Evolutionary conservation across 2,888 invertebrate species (phyloP), one percentile per base, ranked within the genome.

Genomic region (Acanthosoma haemorrhoidale): DNA sequence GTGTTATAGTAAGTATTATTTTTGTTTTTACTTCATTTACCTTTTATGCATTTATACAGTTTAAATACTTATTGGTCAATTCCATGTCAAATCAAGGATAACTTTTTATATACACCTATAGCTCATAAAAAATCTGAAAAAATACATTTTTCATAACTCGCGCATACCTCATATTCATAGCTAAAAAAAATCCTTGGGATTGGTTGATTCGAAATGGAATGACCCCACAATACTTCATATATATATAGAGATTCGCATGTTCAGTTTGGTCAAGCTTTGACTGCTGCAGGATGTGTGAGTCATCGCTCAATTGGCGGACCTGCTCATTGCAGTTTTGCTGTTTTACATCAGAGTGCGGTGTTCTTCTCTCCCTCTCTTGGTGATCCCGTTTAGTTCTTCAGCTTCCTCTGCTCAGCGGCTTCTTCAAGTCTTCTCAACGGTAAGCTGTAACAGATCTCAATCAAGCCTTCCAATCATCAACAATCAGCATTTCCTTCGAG

Each of bases 191-290:
- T n/a, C n/a, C n/a, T n/a, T n/a, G n/a, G n/a, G n/a, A n/a, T n/a
- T n/a, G n/a, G n/a, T n/a, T n/a, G n/a, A n/a, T n/a, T n/a, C n/a
- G n/a, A n/a, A n/a, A n/a, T n/a, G n/a, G n/a, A n/a, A n/a, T n/a
- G n/a, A n/a, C n/a, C n/a, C n/a, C n/a, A n/a, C n/a, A n/a, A n/a
- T n/a, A n/a, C n/a, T n/a, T n/a, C n/a, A n/a, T n/a, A n/a, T 25
- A 51, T 51, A 51, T 51, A 11, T 51, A 13, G 29, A 13, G 8
- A 25, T 25, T 2, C 25, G 31, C 11, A 9, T 61, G 38, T 67
- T 61, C 71, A 71, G 61, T 70, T 73, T 73, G 73, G 71, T 73
- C 71, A 73, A 72, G 70, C 66, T 51, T 73, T 73, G 66, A 72
- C 66, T 73, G 73, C 73, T 73, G 69, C 73, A 73, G 73, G 73